Conservation (phyloP, 2,888 invertebrate species). For the Baccha elongata region DNA sequence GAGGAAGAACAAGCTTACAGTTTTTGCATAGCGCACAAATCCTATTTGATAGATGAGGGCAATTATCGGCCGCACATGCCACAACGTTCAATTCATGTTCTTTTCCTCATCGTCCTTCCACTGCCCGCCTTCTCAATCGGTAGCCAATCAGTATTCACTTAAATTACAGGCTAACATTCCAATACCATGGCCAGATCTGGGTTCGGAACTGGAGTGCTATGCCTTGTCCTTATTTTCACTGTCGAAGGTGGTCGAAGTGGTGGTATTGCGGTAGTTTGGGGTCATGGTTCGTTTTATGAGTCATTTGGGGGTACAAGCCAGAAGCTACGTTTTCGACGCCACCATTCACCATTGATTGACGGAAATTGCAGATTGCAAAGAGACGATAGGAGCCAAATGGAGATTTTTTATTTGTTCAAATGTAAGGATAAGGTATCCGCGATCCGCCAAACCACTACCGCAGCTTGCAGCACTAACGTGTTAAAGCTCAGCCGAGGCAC, state of each 20-base stretch:
- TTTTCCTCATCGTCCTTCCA: slow-evolving; percentile 31
- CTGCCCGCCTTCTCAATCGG: slow-evolving; percentile 52
- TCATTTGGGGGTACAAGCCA: slow-evolving; percentile 49
- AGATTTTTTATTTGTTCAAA: slow-evolving; percentile 63
- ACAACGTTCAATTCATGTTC: slow-evolving; percentile 69
- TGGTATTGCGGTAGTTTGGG: slow-evolving; percentile 22
- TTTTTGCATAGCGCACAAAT: slow-evolving; percentile 67
- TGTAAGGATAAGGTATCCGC: slow-evolving; percentile 55
- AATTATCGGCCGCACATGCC: slow-evolving; percentile 73
- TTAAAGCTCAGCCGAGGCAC: background rate
- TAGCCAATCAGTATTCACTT: slow-evolving; percentile 73
- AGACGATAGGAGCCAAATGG: slow-evolving; percentile 65
- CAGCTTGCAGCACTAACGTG: background rate
- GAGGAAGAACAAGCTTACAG: slow-evolving; percentile 18
- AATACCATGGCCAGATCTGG: slow-evolving; percentile 15
- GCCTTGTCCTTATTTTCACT: slow-evolving; percentile 16
- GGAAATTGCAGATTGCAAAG: slow-evolving; percentile 70
- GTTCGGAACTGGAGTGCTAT: background rate
- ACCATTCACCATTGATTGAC: slow-evolving; percentile 68
- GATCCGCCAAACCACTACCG: background rate
- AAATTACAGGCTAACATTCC: slow-evolving; percentile 74
- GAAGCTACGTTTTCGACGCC: slow-evolving; percentile 66
- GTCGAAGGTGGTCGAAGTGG: background rate
- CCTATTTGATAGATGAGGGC: slow-evolving; percentile 73
- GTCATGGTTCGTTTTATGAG: slow-evolving; percentile 57